Evolutionary conservation across 2,797 vertebrate species (phyloP).

Genomic region (Thripadectes ignobilis): DNA sequence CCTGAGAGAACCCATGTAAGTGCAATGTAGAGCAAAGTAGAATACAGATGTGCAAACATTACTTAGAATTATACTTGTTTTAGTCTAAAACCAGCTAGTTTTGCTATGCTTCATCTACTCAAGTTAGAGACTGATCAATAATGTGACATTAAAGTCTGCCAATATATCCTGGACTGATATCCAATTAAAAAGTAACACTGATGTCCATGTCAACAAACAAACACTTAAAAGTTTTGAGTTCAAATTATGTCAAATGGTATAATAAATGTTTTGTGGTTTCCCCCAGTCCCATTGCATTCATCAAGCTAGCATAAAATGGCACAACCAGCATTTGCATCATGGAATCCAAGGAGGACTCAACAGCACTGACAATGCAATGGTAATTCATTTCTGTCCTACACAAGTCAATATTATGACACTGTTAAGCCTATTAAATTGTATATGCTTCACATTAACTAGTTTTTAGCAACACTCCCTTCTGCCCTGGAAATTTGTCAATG

Average conservation of each 20-base stretch:
- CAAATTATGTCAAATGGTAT: neutral
- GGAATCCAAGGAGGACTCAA: neutral
- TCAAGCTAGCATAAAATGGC: neutral
- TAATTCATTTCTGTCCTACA: neutral
- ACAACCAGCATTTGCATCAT: neutral
- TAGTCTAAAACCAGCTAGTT: neutral
- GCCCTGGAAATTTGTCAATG: neutral
- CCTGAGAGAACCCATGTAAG: neutral
- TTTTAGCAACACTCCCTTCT: neutral
- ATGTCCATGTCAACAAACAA: neutral
- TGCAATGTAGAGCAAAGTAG: neutral
- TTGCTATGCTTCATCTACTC: neutral
- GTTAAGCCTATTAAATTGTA: neutral
- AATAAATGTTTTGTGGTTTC: neutral
- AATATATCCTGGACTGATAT: neutral
- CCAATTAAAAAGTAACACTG: neutral
- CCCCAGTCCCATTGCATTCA: neutral
- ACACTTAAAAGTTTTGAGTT: neutral
- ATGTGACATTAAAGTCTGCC: neutral
- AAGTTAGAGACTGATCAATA: neutral
- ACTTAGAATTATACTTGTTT: neutral
- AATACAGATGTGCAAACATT: neutral
- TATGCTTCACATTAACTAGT: neutral
- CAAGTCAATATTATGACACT: neutral
- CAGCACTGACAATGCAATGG: neutral